Evolutionary conservation across 1,140 invertebrate genomes (phyloP), one percentile per base, ranked within the genome.

Genomic region (Cydia amplana): DNA sequence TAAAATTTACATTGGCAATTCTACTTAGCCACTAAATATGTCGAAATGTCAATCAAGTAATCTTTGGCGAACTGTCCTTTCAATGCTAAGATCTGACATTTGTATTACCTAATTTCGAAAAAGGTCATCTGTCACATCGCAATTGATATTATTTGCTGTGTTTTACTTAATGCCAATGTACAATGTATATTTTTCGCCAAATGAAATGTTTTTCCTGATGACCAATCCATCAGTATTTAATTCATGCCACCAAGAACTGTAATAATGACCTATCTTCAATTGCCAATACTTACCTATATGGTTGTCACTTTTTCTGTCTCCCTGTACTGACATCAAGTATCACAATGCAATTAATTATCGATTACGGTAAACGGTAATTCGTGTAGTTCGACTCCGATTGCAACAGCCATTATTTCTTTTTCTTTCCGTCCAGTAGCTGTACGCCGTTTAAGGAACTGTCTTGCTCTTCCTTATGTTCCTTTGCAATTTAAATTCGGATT

Each of bases 401-500:
- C 65, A 16, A 65, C 65, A 40, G 65, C 65, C 65, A 70, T 70
- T 70, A 36, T 43, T 32, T 70, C 18, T 70, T 67, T 70, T 70
- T 36, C 65, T 70, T 70, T 70, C 65, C 65, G 65, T 70, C 32
- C 65, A 28, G 43, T 70, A 23, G 65, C n/a, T n/a, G 32, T 70
- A 18, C 2, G 65, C 65, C 65, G 32, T 36, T 70, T 70, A 36
- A 70, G 65, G 65, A 70, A 70, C 28, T 43, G 32, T 23, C 51
- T 20, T 60, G 14, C 23, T 65, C 65, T 70, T 70, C 65, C 65
- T 70, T 18, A 18, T 70, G 16, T 43, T 40, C 5, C 16, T 70
- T 70, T 43, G 36, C n/a, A 70, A 70, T 70, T 70, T 70, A 70
- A 70, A 70, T 43, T 70, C 28, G 32, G 16, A 70, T 70, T 70